A percentile compares a stretch with the other conserved stretches of the same genome.
These are phyloP conservation scores for Alca torda DNA, from an alignment of 2,797 vertebrate genomes.

Conservation along the genomic window DNA sequence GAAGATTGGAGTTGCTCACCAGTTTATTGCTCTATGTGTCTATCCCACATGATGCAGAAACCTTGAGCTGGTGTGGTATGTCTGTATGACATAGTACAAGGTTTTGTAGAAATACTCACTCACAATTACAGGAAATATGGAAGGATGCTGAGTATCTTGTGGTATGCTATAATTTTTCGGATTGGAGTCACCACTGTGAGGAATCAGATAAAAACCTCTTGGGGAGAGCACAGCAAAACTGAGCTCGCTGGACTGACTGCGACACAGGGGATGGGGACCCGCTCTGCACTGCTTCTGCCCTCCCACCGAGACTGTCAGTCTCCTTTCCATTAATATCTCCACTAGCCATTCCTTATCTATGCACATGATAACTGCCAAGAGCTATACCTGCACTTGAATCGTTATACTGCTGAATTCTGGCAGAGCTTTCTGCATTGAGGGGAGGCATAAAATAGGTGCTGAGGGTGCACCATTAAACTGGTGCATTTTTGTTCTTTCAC, in stretches of 20 bases:
- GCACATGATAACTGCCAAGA: background rate
- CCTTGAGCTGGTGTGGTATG: background rate
- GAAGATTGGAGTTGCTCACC: background rate
- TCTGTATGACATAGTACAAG: background rate
- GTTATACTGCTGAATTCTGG: background rate
- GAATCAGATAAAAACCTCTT: background rate
- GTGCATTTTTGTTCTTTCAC: background rate
- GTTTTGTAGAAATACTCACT: background rate
- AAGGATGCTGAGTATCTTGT: background rate
- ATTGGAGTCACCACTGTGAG: background rate
- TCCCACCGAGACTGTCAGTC: background rate
- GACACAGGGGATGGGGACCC: rapidly evolving
- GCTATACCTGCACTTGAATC: background rate
- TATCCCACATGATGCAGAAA: background rate
- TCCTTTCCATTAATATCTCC: background rate
- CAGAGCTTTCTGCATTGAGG: rapidly evolving
- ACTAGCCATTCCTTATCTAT: background rate
- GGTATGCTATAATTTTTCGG: background rate
- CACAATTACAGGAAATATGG: background rate
- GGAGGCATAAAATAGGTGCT: rapidly evolving
- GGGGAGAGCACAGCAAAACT: background rate
- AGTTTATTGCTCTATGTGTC: background rate
- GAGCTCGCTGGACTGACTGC: background rate
- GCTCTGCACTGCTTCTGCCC: rapidly evolving
- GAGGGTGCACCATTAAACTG: background rate